These are phyloP conservation scores for Aurelia sp. DNA, from an alignment of 30 jellyfish, hydroid and myxozoan species.

Conservation along the genomic window DNA sequence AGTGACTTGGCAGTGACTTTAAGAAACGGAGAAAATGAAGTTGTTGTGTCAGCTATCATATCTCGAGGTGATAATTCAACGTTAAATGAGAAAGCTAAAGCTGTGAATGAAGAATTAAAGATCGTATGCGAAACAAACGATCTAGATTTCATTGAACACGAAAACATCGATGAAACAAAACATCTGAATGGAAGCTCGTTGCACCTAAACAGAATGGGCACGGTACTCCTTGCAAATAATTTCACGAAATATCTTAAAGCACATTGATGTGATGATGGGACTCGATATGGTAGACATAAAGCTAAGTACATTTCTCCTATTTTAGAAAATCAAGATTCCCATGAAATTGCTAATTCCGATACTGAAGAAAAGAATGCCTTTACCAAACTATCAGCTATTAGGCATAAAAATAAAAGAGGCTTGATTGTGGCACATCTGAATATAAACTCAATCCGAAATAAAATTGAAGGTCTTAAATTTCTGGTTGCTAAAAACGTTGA, in stretches of 20 bases:
- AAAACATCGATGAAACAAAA: too few species aligned
- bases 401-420: neutral
- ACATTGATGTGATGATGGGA: conserved; percentile 6
- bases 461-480: neutral
- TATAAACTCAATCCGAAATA: conserved; percentile 28
- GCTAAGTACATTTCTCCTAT: neutral
- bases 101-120: too few species aligned
- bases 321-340: conserved; percentile 1
- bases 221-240: too few species aligned
- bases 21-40: too few species aligned
- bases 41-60: too few species aligned
- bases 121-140: too few species aligned
- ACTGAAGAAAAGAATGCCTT: neutral
- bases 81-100: too few species aligned
- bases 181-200: too few species aligned
- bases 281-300: neutral
- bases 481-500: neutral
- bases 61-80: too few species aligned
- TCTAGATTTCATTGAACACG: too few species aligned
- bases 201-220: too few species aligned
- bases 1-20: too few species aligned
- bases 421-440: conserved; percentile 13
- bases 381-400: neutral
- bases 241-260: neutral
- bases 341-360: neutral